phyloP scores from a whole-genome alignment of 2,888 invertebrate genomes.

The Callyntrura guangdongensis region DNA sequence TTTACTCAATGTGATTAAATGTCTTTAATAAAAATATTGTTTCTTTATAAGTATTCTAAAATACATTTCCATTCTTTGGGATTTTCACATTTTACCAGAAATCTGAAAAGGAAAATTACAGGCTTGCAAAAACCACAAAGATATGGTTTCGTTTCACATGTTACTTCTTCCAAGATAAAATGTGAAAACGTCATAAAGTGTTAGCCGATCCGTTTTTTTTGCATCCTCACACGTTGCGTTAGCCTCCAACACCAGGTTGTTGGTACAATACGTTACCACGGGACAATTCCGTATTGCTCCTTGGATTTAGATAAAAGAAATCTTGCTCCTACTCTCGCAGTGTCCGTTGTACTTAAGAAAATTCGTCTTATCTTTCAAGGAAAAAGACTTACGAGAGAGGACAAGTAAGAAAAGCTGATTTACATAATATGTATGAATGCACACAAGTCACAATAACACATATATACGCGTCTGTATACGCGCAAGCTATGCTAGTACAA shows the following conservation, averaged over 20 bases:
- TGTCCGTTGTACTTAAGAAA: conserved; percentile 44
- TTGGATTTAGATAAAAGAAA: conserved; percentile 11
- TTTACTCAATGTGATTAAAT: too few relatives aligned
- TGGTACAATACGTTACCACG: not conserved
- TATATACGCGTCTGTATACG: conserved; percentile 47
- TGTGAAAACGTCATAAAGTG: not conserved
- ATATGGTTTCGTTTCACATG: too few relatives aligned
- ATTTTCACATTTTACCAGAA: too few relatives aligned
- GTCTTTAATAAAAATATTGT: too few relatives aligned
- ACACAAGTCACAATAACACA: conserved; percentile 73
- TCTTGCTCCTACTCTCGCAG: conserved; percentile 18
- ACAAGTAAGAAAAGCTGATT: conserved; percentile 74
- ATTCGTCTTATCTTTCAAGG: conserved; percentile 46
- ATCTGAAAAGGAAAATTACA: too few relatives aligned
- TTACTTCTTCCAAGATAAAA: too few relatives aligned
- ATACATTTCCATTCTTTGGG: too few relatives aligned
- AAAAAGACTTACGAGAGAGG: conserved; percentile 48
- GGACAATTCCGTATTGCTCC: not conserved
- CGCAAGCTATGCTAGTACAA: conserved; percentile 27
- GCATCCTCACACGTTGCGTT: too few relatives aligned
- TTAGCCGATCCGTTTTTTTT: not conserved
- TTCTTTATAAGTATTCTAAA: too few relatives aligned
- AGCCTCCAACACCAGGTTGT: not conserved
- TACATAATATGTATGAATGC: conserved; percentile 68
- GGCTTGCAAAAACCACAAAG: too few relatives aligned